Conservation (phyloP, 2,797 vertebrate genomes). For the Meda fulgida region DNA sequence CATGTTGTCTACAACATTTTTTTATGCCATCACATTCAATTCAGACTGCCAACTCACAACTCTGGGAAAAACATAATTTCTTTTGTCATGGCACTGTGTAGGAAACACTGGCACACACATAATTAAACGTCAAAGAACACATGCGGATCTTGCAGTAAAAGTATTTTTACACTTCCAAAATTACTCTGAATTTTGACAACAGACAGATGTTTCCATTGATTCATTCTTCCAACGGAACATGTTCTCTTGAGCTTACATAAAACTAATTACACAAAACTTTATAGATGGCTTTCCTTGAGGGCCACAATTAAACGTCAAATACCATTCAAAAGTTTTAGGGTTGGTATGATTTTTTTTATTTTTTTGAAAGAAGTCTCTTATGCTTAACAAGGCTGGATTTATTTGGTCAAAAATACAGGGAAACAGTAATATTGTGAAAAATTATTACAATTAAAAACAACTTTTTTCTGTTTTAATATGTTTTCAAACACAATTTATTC, state of each 20-base stretch:
- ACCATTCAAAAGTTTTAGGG: not conserved
- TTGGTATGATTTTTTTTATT: not conserved
- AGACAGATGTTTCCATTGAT: constrained; percentile 35
- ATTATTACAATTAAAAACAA: not conserved
- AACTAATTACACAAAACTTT: constrained; percentile 30
- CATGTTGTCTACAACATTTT: not conserved
- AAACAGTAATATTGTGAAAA: not conserved
- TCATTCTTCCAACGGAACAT: not conserved
- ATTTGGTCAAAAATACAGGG: not conserved
- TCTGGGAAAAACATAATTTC: not conserved
- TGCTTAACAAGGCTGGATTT: not conserved
- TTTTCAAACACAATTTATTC: not conserved
- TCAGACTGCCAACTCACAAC: constrained; percentile 1
- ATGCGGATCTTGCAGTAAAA: constrained; percentile 15
- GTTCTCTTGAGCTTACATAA: constrained; percentile 23
- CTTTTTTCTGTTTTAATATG: not conserved
- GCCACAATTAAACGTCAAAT: constrained; percentile 12
- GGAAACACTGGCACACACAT: constrained; percentile 16
- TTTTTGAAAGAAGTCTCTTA: no score
- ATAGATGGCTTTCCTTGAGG: not conserved
- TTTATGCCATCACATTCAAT: not conserved
- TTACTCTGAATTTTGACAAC: constrained; percentile 25
- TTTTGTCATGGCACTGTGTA: not conserved
- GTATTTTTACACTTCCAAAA: not conserved
- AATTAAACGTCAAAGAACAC: constrained; percentile 29